Evolutionary conservation across 2,797 vertebrate species (phyloP).

Genomic region (Hyperoplus lanceolatus): DNA sequence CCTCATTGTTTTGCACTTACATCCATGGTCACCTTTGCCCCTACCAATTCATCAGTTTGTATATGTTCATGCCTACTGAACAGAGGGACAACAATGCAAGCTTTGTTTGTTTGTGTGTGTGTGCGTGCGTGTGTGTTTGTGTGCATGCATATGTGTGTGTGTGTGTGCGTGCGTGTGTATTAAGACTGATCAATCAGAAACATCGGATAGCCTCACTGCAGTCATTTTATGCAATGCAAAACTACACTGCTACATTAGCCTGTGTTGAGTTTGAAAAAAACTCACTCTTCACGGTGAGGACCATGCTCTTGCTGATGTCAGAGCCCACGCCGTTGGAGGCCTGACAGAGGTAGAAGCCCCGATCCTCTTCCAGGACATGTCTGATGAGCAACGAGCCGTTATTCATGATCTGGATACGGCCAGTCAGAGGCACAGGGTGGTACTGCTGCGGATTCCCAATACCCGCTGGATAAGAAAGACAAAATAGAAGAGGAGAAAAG

Average conservation of each 20-base stretch:
- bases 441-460: conserved; percentile 98
- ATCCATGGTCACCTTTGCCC: conserved; percentile 63
- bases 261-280: conserved; percentile 39
- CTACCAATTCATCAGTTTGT: conserved; percentile 41
- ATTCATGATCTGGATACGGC: conserved; percentile 96
- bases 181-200: conserved; percentile 53
- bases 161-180: conserved; percentile 41
- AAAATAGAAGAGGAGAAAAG: conserved; percentile 14
- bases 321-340: conserved; percentile 98
- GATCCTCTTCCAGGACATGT: conserved; percentile 97
- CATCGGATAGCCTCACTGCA: conserved; percentile 36
- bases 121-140: conserved; percentile 40
- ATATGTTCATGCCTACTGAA: conserved; percentile 24
- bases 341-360: conserved; percentile 98
- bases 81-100: conserved; percentile 28
- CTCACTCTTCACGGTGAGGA: conserved; percentile 97
- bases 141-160: conserved; percentile 41
- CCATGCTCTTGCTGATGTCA: conserved; percentile 99
- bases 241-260: conserved; percentile 23
- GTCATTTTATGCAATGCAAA: conserved; percentile 16
- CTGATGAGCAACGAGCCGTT: conserved; percentile 97
- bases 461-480: conserved; percentile 74
- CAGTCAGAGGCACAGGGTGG: conserved; percentile 96
- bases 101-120: conserved; percentile 58
- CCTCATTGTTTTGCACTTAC: conserved; percentile 35